Base-by-base conservation (phyloP, 1,140 invertebrate genomes). In the Hyphantria cunea region DNA sequence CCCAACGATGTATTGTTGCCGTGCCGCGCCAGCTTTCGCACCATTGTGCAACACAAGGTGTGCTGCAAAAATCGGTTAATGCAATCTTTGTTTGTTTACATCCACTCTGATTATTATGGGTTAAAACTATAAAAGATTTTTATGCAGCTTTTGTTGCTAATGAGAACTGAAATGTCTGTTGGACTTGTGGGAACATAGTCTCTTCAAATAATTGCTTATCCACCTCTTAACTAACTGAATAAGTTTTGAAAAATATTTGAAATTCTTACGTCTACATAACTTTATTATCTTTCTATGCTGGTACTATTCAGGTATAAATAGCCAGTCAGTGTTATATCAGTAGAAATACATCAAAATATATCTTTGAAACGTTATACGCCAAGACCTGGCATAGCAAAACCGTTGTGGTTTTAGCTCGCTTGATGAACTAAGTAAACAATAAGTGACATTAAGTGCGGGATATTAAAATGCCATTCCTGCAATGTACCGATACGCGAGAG, bases 401-500 rank as follows among this genome's bases (percentile, higher is more conserved):
- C 70, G 76, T 66, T 76, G 80, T 72, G 78, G 78, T 84, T 83
- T 85, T 76, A 64, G 74, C 66, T 80, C 68, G 74, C 65, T 77
- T 75, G 66, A 71, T 77, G 72, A 72, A 71, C 72, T 80, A 82
- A 72, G 76, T 86, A 82, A 89, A 86, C 81, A 86, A 88, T 86
- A 84, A 86, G 76, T 81, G 84, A 86, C 83, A 86, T 79, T 82
- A 84, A 78, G 74, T 70, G 72, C 68, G 66, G 75, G 72, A 75
- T 88, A 88, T 86, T 88, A 88, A 90, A 90, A 86, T 86, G 78
- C 78, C 86, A 90, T 86, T 88, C 83, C 80, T 76, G 77, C 81
- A 79, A 83, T 77, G 80, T 86, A 82, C 80, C 78, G 85, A 82
- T 85, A 85, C 79, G 82, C 78, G 75, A 80, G 74, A 75, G 80